Evolutionary conservation across 2,797 vertebrate species (phyloP), one percentile per base, ranked within the genome.

Genomic region (Threskiornis aethiopicus): DNA sequence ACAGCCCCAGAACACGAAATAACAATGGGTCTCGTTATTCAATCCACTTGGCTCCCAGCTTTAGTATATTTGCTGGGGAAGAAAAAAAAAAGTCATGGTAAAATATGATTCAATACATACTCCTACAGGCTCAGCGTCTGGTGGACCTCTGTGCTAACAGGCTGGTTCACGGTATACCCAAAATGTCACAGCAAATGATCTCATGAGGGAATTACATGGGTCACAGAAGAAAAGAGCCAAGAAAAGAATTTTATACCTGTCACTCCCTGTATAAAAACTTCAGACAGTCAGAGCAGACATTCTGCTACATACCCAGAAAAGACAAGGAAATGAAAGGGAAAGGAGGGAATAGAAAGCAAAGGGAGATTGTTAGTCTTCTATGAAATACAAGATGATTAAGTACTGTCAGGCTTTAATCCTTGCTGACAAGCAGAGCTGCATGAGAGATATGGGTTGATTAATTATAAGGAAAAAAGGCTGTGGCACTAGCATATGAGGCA

Each of bases 311-410:
- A 72, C 35, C 66, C 92, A 85, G 80, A 90, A 88, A 94, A 87
- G 77, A 79, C 72, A 89, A 57, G 77, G 80, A 89, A 95, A 96
- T 87, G 80, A 90, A 91, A 91, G 69, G 79, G 46, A 93, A 89
- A 88, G 76, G 66, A 93, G 66, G 69, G 46, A 91, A 88, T 41
- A 71, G 46, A 84, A 96, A 87, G 93, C 82, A 86, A 93, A 89
- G 58, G 42, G 79, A 96, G 66, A 93, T 5, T 92, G 91, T 92
- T 95, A 96, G 84, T 83, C 46, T 95, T 72, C 84, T 96, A 62
- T 84, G 66, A 92, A 96, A 94, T 83, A 95, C 80, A 91, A 89
- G 78, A 96, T 96, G 94, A 97, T 97, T 97, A 97, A 97, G 94
- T 78, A 93, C 90, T 87, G 90, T 69, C 94, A 94, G 90, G 49